These are phyloP conservation scores for Sylvicola cinctus DNA, from an alignment of 2,888 invertebrate species.

Conservation along the genomic window DNA sequence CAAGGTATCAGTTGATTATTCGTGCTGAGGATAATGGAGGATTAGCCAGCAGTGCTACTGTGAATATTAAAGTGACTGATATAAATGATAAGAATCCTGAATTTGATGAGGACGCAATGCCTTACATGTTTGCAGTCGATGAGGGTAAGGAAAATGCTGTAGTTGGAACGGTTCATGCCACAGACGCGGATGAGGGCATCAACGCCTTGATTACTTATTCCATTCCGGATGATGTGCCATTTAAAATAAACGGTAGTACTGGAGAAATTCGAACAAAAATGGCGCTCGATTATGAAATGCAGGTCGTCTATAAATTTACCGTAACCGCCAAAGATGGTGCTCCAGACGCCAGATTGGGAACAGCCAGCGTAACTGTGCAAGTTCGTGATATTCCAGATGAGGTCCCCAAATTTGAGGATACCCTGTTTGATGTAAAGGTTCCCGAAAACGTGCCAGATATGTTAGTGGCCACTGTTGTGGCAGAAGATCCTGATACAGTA, in stretches of 20 bases:
- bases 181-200: slow-evolving; percentile 66
- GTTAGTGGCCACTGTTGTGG: slow-evolving; percentile 62
- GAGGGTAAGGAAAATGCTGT: slow-evolving; percentile 39
- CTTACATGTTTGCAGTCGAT: slow-evolving; percentile 62
- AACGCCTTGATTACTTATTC: slow-evolving; percentile 67
- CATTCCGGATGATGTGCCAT: slow-evolving; percentile 57
- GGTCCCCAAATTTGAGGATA: slow-evolving; percentile 52
- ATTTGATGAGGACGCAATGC: slow-evolving; percentile 49
- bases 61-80: slow-evolving; percentile 75
- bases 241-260: slow-evolving; percentile 53
- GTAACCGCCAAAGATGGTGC: slow-evolving; percentile 80
- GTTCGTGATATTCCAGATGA: slow-evolving; percentile 65
- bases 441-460: slow-evolving; percentile 68
- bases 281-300: slow-evolving; percentile 62
- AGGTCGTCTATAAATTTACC: slow-evolving; percentile 53
- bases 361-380: slow-evolving; percentile 64
- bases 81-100: slow-evolving; percentile 84
- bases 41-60: slow-evolving; percentile 58
- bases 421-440: slow-evolving; percentile 55
- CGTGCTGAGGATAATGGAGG: slow-evolving; percentile 74
- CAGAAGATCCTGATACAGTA: slow-evolving; percentile 61
- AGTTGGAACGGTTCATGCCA: slow-evolving; percentile 67
- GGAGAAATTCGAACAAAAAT: slow-evolving; percentile 57
- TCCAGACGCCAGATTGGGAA: slow-evolving; percentile 63
- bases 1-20: slow-evolving; percentile 68